These are phyloP conservation scores for Nothobranchius kuhntae DNA, from an alignment of 2,113 vertebrate species.

Conservation along the genomic window DNA sequence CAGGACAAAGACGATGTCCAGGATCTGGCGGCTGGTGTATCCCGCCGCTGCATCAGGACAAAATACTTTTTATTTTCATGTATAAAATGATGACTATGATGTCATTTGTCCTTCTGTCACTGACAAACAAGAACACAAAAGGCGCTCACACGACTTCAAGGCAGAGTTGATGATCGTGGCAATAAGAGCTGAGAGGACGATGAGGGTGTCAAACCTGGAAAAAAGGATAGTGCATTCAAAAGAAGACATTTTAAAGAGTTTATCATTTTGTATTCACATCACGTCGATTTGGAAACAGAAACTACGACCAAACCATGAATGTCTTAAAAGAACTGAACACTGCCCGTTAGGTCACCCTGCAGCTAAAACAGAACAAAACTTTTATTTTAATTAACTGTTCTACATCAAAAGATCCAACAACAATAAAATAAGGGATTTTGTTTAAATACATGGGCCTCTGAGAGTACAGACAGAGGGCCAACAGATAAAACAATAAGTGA, in stretches of 20 bases:
- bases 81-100: too few relatives aligned
- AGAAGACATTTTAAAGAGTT: neutral
- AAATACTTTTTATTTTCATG: neutral
- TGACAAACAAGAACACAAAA: neutral
- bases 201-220: slow-evolving; percentile 90
- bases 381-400: too few relatives aligned
- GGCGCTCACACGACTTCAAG: slow-evolving; percentile 83
- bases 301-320: neutral
- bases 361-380: too few relatives aligned
- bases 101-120: neutral
- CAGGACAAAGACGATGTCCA: slow-evolving; percentile 93
- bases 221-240: neutral
- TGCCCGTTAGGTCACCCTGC: too few relatives aligned
- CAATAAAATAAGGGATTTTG: too few relatives aligned
- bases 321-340: neutral
- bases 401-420: too few relatives aligned
- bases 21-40: slow-evolving; percentile 88
- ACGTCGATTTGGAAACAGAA: neutral
- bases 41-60: slow-evolving; percentile 51
- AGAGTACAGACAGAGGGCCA: too few relatives aligned
- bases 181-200: slow-evolving; percentile 87
- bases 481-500: too few relatives aligned
- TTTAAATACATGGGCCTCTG: too few relatives aligned
- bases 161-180: slow-evolving; percentile 83
- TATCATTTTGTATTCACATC: neutral